Evolutionary conservation across 2,113 vertebrate genomes (phyloP), one percentile per base, ranked within the genome.

Genomic region (Nothoprocta perdicaria): DNA sequence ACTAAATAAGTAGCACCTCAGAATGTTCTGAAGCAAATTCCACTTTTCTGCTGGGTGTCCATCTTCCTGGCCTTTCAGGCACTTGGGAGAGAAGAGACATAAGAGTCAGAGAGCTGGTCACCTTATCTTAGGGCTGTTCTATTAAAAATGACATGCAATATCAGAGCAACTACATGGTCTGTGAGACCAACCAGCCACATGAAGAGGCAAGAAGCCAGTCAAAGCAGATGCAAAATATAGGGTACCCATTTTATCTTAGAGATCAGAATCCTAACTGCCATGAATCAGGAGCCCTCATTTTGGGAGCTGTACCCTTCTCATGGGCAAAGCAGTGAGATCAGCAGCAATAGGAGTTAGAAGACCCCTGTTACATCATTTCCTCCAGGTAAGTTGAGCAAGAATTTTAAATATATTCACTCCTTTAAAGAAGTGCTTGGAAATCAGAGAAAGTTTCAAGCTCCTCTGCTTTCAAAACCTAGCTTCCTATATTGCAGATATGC

Each of bases 131-230:
- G 41, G 43, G 50, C 7, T 4, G 1, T 38, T 52, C 26, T 67
- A 45, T 61, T 27, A 72, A 38, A 76, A 72, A 33, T 10, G 24
- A 15, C 29, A 33, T 84, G 24, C 22, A 38, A n/a, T 0, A 0
- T 13, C 15, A 33, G 16, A 61, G 45, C 0, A 0, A 33, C 15
- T 9, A 3, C 7, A 4, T 18, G 15, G 24, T 7, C 1, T 1
- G 8, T 17, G 24, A 14, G 57, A 65, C 45, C 8, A 14, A 27
- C 22, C 35, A 50, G 40, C 12, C 9, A 57, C 24, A 62, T 14
- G 24, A 78, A 41, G 33, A 79, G 19, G 17, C 21, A 46, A 48
- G 21, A 26, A 79, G 31, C 5, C 22, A 53, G 15, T 13, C 78
- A 52, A 67, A 19, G 10, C 8, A 53, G n/a, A 14, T 60, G 35